Evolutionary conservation across 1,140 invertebrate species (phyloP).

Genomic region (Eulimnadia texana): DNA sequence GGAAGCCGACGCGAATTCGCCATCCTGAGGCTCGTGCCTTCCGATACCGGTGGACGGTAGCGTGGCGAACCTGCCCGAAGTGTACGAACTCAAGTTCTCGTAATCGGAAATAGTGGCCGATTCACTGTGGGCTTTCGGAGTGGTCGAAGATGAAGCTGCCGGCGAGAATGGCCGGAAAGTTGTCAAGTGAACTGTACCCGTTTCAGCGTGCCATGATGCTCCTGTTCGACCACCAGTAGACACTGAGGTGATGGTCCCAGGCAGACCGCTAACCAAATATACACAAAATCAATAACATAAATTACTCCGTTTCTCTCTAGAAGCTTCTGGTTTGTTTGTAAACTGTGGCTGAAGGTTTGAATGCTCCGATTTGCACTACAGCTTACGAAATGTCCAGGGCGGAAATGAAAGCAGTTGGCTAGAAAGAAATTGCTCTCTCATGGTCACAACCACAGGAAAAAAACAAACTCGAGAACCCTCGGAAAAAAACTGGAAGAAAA

Average conservation of each 20-base stretch:
- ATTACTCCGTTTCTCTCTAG: too few relatives aligned
- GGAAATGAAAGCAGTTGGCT: too few relatives aligned
- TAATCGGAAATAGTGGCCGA: conserved; percentile 6
- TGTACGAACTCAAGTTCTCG: conserved; percentile 7
- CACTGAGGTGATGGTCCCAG: background rate
- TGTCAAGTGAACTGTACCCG: conserved; percentile 1
- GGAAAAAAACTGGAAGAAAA: too few relatives aligned
- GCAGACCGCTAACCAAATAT: too few relatives aligned
- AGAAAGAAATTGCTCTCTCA: too few relatives aligned
- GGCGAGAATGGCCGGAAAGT: conserved; percentile 8
- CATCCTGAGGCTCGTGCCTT: background rate
- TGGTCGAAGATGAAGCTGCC: background rate
- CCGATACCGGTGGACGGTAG: background rate
- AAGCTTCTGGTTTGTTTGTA: too few relatives aligned
- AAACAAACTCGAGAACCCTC: too few relatives aligned
- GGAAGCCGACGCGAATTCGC: background rate
- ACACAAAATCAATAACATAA: too few relatives aligned
- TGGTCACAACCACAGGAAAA: too few relatives aligned
- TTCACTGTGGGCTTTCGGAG: background rate
- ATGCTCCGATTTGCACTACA: too few relatives aligned
- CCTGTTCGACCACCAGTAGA: background rate
- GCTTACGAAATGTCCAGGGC: too few relatives aligned
- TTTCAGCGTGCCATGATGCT: background rate
- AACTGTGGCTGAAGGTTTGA: too few relatives aligned
- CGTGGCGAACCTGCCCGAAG: conserved; percentile 2